These are phyloP conservation scores for Drosophila baimaii DNA, from an alignment of 1,140 invertebrate species.

Conservation along the genomic window DNA sequence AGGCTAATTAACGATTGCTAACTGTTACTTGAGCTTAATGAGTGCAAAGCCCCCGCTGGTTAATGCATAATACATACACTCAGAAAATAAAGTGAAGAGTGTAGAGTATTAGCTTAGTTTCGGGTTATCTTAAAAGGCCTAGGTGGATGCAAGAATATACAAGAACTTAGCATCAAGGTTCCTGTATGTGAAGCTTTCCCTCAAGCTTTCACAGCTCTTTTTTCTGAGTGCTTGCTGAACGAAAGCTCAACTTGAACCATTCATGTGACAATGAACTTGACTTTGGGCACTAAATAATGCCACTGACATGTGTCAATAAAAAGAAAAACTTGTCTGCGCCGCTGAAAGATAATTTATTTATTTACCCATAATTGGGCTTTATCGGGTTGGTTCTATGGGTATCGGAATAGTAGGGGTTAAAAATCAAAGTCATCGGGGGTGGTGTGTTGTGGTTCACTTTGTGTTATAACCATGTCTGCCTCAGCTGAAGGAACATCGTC, in stretches of 20 bases:
- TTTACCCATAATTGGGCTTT: not conserved
- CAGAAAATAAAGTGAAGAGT: not conserved
- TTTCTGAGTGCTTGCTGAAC: not conserved
- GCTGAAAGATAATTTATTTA: slow-evolving; percentile 14
- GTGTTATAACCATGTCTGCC: slow-evolving; percentile 52
- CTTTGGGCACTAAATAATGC: slow-evolving; percentile 12
- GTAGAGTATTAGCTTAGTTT: no score
- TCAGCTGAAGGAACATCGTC: slow-evolving; percentile 55
- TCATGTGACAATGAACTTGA: slow-evolving; percentile 38
- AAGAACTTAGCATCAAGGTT: no score
- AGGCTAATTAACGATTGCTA: slow-evolving; percentile 16
- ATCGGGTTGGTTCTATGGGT: not conserved
- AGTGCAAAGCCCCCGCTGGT: not conserved
- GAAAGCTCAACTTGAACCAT: slow-evolving; percentile 5
- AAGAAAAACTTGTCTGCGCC: slow-evolving; percentile 6
- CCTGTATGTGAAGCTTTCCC: no score
- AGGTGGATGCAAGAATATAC: not conserved
- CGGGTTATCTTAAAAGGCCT: no score
- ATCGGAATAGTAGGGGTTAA: slow-evolving; percentile 15
- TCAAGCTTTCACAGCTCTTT: not conserved
- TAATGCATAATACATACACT: not conserved
- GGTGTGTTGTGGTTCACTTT: slow-evolving; percentile 53
- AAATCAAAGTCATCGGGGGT: slow-evolving; percentile 49
- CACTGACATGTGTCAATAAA: slow-evolving; percentile 3
- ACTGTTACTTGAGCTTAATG: slow-evolving; percentile 13